These are phyloP conservation scores for Garrulus glandarius DNA, from an alignment of 2,797 vertebrate species.

Conservation along the genomic window DNA sequence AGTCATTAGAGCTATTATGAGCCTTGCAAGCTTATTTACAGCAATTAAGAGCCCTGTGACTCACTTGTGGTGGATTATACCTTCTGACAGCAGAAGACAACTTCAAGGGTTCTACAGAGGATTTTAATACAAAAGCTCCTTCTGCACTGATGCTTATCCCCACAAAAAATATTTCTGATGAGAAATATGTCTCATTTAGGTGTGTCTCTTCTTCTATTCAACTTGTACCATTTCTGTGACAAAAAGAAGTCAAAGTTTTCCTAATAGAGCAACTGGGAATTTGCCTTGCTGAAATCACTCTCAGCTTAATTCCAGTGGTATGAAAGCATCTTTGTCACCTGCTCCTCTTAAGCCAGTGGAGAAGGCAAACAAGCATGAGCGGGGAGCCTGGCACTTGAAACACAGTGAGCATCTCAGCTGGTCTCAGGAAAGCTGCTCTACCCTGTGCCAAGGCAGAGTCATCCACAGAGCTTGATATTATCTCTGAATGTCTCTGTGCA, in stretches of 20 bases:
- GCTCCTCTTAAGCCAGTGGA: not conserved
- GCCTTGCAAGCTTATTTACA: constrained; percentile 12
- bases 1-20: not conserved
- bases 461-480: not conserved
- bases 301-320: not conserved
- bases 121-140: not conserved
- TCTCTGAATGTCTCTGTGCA: not conserved
- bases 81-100: not conserved
- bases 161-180: not conserved
- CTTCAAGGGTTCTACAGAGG: not conserved
- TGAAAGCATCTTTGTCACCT: not conserved
- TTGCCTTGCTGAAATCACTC: not conserved
- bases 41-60: not conserved
- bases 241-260: not conserved
- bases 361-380: not conserved
- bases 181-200: not conserved
- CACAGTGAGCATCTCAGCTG: not conserved
- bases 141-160: not conserved
- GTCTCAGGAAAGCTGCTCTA: not conserved
- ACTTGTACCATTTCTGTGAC: not conserved
- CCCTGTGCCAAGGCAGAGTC: not conserved
- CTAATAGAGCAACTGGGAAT: not conserved
- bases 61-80: not conserved
- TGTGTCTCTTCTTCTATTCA: not conserved
- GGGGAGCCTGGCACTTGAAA: not conserved